A percentile compares a stretch with the other conserved stretches of the same genome.
Conservation (phyloP, 2,797 vertebrate genomes). For the Limosa lapponica region DNA sequence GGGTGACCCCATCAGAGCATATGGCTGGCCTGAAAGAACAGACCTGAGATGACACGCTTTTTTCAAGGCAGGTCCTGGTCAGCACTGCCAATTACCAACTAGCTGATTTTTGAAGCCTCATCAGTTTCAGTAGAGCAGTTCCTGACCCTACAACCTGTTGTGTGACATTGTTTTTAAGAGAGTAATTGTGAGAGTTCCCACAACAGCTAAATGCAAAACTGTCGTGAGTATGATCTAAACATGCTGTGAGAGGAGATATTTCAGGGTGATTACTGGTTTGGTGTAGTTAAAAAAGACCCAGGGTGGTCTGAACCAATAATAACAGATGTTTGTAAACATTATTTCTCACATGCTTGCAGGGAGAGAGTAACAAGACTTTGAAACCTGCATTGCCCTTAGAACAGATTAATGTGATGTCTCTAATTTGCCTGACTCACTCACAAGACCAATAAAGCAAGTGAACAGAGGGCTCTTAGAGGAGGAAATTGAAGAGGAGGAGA, state of each 20-base stretch:
- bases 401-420: background rate
- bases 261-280: background rate
- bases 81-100: background rate
- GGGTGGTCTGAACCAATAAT: background rate
- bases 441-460: background rate
- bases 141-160: background rate
- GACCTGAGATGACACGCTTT: background rate
- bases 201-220: background rate
- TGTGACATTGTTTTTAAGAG: background rate
- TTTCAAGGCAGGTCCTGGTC: background rate
- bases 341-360: background rate
- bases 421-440: background rate
- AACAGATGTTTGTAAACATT: slow-evolving; percentile 2
- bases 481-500: slow-evolving; percentile 1
- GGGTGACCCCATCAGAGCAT: background rate
- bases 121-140: background rate
- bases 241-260: background rate
- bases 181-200: background rate
- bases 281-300: background rate
- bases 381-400: background rate
- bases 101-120: background rate
- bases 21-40: background rate
- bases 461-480: background rate
- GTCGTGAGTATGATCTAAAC: background rate
- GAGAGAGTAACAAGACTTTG: background rate